Conservation (phyloP, 2,888 invertebrate species). For the Plebejus melissa region DNA sequence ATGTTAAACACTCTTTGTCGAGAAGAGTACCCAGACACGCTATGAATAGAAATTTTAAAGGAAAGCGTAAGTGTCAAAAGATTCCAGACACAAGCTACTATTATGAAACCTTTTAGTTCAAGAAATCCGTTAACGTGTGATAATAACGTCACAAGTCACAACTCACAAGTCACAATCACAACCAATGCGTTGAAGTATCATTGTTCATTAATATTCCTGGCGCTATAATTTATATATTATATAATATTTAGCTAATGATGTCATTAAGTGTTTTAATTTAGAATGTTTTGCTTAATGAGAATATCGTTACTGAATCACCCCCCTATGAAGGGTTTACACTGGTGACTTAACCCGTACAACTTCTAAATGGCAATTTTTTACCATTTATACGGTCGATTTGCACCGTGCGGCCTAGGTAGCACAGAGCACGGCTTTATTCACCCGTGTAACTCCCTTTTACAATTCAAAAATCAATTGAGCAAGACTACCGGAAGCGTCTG, state of each 20-base stretch:
- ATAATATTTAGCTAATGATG: conserved; percentile 19
- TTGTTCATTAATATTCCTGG: neutral
- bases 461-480: conserved; percentile 12
- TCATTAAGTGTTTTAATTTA: neutral
- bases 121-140: neutral
- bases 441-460: neutral
- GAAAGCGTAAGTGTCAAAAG: conserved; percentile 4
- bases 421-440: too few species aligned
- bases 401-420: too few species aligned
- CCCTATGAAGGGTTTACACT: too few species aligned
- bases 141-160: neutral
- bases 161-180: neutral
- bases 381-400: too few species aligned
- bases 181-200: neutral
- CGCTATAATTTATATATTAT: too few species aligned
- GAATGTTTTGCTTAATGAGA: conserved; percentile 18
- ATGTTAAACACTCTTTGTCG: neutral
- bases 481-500: neutral
- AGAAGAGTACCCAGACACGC: neutral
- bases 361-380: too few species aligned
- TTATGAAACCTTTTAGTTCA: neutral
- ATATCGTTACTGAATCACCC: too few species aligned
- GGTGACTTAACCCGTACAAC: too few species aligned
- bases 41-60: conserved; percentile 7
- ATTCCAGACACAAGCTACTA: neutral